Base-by-base conservation (phyloP, 2,797 vertebrate genomes). In the Chromis chromis region DNA sequence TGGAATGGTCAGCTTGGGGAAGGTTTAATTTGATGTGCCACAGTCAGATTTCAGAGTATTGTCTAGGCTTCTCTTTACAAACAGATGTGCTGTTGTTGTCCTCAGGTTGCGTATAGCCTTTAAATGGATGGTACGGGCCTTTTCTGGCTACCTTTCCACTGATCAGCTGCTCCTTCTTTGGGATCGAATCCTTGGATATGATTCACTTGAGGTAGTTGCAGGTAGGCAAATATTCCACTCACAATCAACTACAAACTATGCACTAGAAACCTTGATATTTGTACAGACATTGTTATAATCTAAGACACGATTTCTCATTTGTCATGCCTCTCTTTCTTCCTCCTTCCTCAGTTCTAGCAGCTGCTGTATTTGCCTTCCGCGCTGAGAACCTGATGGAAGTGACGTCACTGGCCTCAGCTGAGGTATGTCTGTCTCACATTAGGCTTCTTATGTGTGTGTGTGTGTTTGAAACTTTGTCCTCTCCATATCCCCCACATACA, bases 311-410 rank as follows among this genome's bases (percentile, higher is more conserved):
- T 25, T 25, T 25, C 25, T 25, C 25, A 25, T 25, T 25, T 25
- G 25, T 4, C 25, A 25, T 25, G 25, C 25, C 4, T 25, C 25
- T 25, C 25, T 25, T 25, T 48, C 33, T 17, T 19, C 27, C 8
- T 21, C 75, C 4, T 52, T 49, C 59, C 66, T 74, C 85, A 99
- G 98, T 98, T 16, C 91, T 99, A 83, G 97, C 98, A 81, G 97
- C 98, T 84, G 96, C 98, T 12, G 97, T 99, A 89, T 99, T 99
- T 93, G 97, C 97, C 87, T 99, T 98, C 94, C 96, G 98, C 75
- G 96, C 98, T 12, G 98, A 98, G 92, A 99, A 99, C 94, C 95
- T 99, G 94, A 99, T 99, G 98, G 98, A 99, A 92, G 98, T 98
- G 95, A 97, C 96, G 72, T 99, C 97, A 88, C 93, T 98, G 91